Evolutionary conservation across 2,113 vertebrate species (phyloP).

Genomic region (Ceyx cyanopectus): DNA sequence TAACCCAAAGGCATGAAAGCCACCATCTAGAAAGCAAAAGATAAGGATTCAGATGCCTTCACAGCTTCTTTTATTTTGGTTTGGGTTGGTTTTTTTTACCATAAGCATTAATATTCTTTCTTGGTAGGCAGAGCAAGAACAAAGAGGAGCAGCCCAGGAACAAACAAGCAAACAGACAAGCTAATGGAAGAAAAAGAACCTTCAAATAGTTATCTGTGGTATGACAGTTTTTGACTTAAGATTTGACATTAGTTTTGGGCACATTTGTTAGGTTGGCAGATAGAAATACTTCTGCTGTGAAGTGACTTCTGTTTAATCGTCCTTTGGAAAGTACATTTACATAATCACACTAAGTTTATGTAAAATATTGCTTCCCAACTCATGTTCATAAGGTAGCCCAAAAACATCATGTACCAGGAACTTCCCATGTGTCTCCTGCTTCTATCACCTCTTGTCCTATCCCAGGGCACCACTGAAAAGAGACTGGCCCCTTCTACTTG

Average conservation of each 20-base stretch:
- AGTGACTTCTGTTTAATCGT: neutral
- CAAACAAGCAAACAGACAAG: neutral
- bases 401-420: neutral
- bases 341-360: neutral
- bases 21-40: neutral
- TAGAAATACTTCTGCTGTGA: neutral
- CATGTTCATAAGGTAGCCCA: neutral
- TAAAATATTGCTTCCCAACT: neutral
- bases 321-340: neutral
- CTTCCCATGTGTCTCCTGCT: no score
- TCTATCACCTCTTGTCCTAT: no score
- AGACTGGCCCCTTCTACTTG: no score
- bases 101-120: neutral
- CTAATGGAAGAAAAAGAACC: neutral
- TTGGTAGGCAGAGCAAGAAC: neutral
- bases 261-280: neutral
- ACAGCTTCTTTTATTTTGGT: neutral
- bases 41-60: neutral
- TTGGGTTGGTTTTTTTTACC: no score
- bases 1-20: conserved; percentile 5
- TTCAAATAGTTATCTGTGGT: neutral
- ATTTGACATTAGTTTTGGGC: neutral
- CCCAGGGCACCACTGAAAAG: no score
- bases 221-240: neutral
- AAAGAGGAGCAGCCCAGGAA: neutral